Base-by-base conservation (phyloP, 2,797 vertebrate species). In the Heliangelus exortis region DNA sequence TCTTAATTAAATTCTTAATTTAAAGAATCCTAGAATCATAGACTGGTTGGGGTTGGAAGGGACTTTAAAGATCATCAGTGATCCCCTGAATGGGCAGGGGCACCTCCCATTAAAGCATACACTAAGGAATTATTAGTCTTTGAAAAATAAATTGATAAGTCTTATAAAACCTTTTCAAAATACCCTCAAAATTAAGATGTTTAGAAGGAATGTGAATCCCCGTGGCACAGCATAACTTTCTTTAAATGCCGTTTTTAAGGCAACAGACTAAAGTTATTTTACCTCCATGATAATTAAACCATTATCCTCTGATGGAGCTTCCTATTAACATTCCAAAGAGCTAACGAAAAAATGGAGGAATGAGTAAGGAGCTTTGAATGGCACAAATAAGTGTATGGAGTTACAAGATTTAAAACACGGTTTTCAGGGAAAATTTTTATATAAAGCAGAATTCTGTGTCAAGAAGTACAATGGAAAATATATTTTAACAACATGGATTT, bases 211-310 rank as follows among this genome's bases (percentile, higher is more conserved):
- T 34, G 53, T 8, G 15, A 62, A 2, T 80, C 79, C 50, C 58
- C 51, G 34, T 10, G 14, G 29, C 72, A n/a, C 26, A 89, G 47
- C 17, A 29, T 69, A 74, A 84, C 87, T 84, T 77, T 72, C 91
- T 93, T 92, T 85, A 85, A 94, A 93, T 66, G 63, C 13, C 75
- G 25, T 34, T 92, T 93, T 81, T 87, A 92, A 89, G 65, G 66
- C 28, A 83, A 84, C 39, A 91, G 29, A 34, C 33, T 84, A 90
- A 81, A 89, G 84, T 68, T 76, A 7, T 62, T 89, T 90, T 72
- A 89, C 81, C 75, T 79, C 57, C 25, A 83, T 29, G 75, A 82
- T 93, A 71, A 93, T 82, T 94, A 79, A 90, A 79, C 9, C 48
- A 43, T 6, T 10, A 82, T 84, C 31, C 75, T 81, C 41, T 67